Base-by-base conservation (phyloP, 2,888 invertebrate species). In the Scaptomyza caliginosa region DNA sequence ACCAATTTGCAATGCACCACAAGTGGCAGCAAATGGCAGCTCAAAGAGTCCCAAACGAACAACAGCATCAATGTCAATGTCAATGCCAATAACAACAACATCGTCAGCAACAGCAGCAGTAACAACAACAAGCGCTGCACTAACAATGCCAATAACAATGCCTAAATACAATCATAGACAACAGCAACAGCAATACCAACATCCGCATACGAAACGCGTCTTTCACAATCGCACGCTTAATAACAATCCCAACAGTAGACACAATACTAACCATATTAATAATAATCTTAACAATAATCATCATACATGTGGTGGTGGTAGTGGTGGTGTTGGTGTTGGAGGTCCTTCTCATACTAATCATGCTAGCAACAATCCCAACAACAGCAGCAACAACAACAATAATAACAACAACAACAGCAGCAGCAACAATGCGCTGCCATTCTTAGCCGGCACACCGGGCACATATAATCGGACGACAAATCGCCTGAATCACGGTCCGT, bases 401-500 rank as follows among this genome's bases (percentile, higher is more conserved):
- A 52, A 32, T 46, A 69, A 66, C 45, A 63, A 45, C 48, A 65
- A 69, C 54, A 50, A 38, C 6, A 38, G 8, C 19, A 48, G 8
- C 32, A 45, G 13, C 30, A 17, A 67, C 48, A 77, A 70, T 39
- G 79, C 77, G 57, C 52, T 83, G 65, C 80, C 77, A 13, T 86
- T 86, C 30, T n/a, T 79, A 45, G 71, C 83, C 46, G 80, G 84
- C 60, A 82, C 82, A 38, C 72, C 78, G 51, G 82, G 85, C 67
- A 77, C 83, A 65, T 86, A 83, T 66, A 80, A 85, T 68, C 87
- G 90, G 38, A 78, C 86, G 48, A 78, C 86, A 32, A 88, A 84
- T 64, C 89, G 89, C 38, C 74, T 88, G 24, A 89, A 89, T 67
- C 88, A 82, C 49, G 86, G 89, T 4, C 89, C 89, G 2, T 56